Evolutionary conservation across 2,113 vertebrate species (phyloP), one percentile per base, ranked within the genome.

Genomic region (Sturnira hondurensis): DNA sequence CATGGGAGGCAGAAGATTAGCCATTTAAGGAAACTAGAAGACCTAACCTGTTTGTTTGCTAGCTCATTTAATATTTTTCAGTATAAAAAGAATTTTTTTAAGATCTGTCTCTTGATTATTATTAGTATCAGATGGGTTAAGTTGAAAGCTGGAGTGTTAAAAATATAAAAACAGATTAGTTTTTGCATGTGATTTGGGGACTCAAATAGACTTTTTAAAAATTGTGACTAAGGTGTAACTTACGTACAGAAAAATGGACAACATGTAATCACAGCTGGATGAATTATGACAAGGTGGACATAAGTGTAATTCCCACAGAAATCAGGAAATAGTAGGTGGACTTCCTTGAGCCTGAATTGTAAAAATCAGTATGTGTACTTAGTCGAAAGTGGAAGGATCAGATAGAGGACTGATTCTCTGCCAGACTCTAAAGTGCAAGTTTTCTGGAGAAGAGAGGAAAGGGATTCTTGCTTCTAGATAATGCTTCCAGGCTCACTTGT

Each of bases 51-150:
- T 93, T 87, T 74, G 43, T 81, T 4, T 83, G 58, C 24, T 31
- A 71, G 43, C 65, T 81, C 31, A 24, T n/a, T 52, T 91, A 67
- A 86, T 78, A 38, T 83, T 77, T 91, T 88, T 91, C 71, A 63
- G 11, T 80, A 65, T 80, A 65, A 85, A 89, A 89, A 86, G 43
- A 61, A 14, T 38, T 83, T 67, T 67, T 50, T 2, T 4, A 61
- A 93, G 65, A 81, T 76, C 65, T 91, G 5, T 50, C 10, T 70
- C 67, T 92, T 80, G 50, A 54, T 90, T 81, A 68, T 19, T 88
- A 54, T 83, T 26, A 65, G 41, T 84, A 84, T 80, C 33, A 50
- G 68, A 26, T 84, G 73, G 16, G 54, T 92, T 86, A 71, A 94
- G 77, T 68, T 13, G 5, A 93, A 96, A 96, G 47, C 28, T 70